Percentiles rank a stretch among this genome's conserved stretches.
Conservation (phyloP, 2,797 vertebrate genomes). For the Acanthiza pusilla region DNA sequence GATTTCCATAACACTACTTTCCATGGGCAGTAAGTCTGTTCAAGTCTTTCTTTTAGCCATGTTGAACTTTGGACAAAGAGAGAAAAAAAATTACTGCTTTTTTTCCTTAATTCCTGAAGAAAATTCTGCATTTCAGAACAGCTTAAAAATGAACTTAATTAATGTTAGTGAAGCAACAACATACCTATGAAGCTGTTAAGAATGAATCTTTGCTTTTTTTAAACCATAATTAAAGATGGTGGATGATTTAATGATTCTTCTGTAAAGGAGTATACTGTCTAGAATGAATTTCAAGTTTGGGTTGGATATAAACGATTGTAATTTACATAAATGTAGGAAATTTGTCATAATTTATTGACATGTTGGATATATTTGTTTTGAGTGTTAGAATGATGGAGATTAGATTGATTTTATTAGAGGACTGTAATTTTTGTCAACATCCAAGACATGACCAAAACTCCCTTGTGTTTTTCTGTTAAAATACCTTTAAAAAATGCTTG, state of each 20-base stretch:
- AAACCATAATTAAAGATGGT: neutral
- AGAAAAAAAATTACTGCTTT: neutral
- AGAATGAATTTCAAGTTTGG: neutral
- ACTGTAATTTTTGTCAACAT: neutral
- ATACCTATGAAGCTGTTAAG: neutral
- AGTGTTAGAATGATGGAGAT: neutral
- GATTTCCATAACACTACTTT: neutral
- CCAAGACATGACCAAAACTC: neutral
- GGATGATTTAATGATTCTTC: neutral
- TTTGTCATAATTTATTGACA: neutral
- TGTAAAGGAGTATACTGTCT: neutral
- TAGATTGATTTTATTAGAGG: neutral
- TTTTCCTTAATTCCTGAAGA: neutral
- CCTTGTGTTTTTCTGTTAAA: neutral
- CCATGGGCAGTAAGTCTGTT: neutral
- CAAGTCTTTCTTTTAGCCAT: neutral
- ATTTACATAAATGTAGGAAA: neutral
- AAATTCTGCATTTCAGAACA: neutral
- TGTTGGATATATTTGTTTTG: neutral
- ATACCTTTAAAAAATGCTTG: neutral
- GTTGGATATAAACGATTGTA: neutral
- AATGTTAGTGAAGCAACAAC: neutral
- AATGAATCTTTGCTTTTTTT: neutral
- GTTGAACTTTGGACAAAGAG: neutral
- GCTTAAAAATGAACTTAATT: neutral